A percentile compares a stretch with the other conserved stretches of the same genome.
Conservation (phyloP, 2,797 vertebrate species). For the Spea hammondii region DNA sequence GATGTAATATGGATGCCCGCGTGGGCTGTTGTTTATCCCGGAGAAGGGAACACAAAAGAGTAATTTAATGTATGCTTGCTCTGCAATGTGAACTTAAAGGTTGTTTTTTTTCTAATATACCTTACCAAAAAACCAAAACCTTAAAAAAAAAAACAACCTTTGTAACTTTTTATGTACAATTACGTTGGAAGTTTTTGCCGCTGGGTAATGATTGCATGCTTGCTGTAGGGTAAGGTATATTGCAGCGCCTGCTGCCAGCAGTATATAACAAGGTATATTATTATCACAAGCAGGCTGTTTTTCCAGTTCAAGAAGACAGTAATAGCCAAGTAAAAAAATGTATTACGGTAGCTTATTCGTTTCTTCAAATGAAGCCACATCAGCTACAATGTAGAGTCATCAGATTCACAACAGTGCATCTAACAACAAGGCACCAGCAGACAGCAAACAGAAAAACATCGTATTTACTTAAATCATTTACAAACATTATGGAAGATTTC, state of each 20-base stretch:
- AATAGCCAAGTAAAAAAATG: constrained; percentile 30
- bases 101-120: neutral
- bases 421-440: constrained; percentile 27
- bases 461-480: constrained; percentile 50
- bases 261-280: constrained; percentile 33
- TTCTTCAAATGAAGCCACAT: constrained; percentile 41
- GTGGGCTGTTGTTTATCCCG: too few relatives aligned
- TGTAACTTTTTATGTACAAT: constrained; percentile 31
- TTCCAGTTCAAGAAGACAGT: constrained; percentile 30
- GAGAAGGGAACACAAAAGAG: too few relatives aligned
- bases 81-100: neutral
- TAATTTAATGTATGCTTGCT: too few relatives aligned
- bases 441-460: constrained; percentile 31
- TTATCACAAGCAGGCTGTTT: constrained; percentile 40
- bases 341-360: constrained; percentile 39
- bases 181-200: constrained; percentile 10
- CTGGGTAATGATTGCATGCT: constrained; percentile 1
- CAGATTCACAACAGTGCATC: constrained; percentile 44
- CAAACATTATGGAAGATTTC: constrained; percentile 42
- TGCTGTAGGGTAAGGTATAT: constrained; percentile 7
- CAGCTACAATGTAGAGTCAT: constrained; percentile 36
- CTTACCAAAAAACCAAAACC: too few relatives aligned
- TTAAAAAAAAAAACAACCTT: too few relatives aligned
- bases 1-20: too few relatives aligned
- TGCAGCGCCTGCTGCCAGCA: constrained; percentile 23